Evolutionary conservation across 2,113 vertebrate species (phyloP), one percentile per base, ranked within the genome.

Genomic region (Laticauda colubrina): DNA sequence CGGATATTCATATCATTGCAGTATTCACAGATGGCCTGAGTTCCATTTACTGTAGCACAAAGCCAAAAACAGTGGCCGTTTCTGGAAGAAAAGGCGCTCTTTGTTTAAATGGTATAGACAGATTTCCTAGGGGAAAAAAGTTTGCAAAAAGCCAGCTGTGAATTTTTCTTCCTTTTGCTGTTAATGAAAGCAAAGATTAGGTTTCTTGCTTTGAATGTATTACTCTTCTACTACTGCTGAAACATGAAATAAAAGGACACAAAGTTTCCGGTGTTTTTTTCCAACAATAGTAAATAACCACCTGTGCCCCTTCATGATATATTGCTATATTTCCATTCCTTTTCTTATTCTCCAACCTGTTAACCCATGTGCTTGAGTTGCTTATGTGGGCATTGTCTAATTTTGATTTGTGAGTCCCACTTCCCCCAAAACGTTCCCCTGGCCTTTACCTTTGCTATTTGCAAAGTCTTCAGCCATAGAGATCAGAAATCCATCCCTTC

Each of bases 31-130:
- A 89, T 39, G 6, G 34, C 9, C 55, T 34, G 56, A 64, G 92
- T 93, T 51, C 86, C 85, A 88, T 9, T 39, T 53, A 24, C 90
- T 23, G 48, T 85, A 69, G 21, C 89, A 39, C 12, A 85, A 57
- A 88, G 29, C 1, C 0, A 1, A 92, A 57, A 18, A 54, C 26
- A 21, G 89, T 87, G 29, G 90, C 93, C 91, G 0, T 5, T 29
- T 93, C 59, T 91, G 81, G 53, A 59, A 45, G 59, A 43, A 93
- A 59, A 54, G 51, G 10, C 56, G n/a, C 26, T 9, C n/a, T 92
- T 96, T 91, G 94, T 86, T 93, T 93, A 90, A 54, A 91, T 89
- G 85, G 39, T 85, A 88, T 87, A 69, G n/a, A 93, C 89, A 91
- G 14, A 11, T 45, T 85, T 81, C 1, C 93, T 5, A 85, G 15